Evolutionary conservation across 2,797 vertebrate genomes (phyloP).

Genomic region (Tamandua tetradactyla): DNA sequence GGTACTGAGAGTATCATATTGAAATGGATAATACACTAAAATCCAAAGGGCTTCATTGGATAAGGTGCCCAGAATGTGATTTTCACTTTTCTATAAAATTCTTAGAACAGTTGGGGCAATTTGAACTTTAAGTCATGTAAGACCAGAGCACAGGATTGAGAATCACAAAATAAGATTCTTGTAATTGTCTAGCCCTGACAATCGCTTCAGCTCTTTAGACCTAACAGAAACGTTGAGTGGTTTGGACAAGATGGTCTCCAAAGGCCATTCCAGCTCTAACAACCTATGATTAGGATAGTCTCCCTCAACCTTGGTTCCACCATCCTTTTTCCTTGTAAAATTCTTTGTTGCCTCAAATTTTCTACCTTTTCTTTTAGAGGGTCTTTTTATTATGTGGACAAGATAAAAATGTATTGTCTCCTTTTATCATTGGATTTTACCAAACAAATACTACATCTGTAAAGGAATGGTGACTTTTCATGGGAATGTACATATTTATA

Average conservation of each 20-base stretch:
- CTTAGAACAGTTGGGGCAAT: background rate
- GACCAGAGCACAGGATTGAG: background rate
- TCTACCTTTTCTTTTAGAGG: background rate
- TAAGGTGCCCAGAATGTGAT: background rate
- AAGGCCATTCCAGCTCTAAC: background rate
- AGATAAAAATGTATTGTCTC: background rate
- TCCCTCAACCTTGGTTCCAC: background rate
- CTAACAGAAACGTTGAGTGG: background rate
- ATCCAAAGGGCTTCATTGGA: background rate
- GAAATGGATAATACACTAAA: background rate
- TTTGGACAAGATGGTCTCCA: constrained; percentile 1
- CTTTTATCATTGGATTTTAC: background rate
- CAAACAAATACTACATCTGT: background rate
- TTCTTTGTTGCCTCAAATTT: constrained; percentile 35
- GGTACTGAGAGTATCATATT: background rate
- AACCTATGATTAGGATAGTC: background rate
- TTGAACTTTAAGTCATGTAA: background rate
- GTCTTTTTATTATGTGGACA: background rate
- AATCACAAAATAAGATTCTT: background rate
- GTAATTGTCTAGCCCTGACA: constrained; percentile 4
- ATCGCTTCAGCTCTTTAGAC: background rate
- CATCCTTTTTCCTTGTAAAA: background rate
- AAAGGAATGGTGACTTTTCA: background rate
- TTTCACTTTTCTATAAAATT: background rate
- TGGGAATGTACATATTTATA: no score